Percentiles rank a stretch among this genome's conserved stretches.
Conservation (phyloP, 1,140 invertebrate genomes). For the Drosophila simulans region DNA sequence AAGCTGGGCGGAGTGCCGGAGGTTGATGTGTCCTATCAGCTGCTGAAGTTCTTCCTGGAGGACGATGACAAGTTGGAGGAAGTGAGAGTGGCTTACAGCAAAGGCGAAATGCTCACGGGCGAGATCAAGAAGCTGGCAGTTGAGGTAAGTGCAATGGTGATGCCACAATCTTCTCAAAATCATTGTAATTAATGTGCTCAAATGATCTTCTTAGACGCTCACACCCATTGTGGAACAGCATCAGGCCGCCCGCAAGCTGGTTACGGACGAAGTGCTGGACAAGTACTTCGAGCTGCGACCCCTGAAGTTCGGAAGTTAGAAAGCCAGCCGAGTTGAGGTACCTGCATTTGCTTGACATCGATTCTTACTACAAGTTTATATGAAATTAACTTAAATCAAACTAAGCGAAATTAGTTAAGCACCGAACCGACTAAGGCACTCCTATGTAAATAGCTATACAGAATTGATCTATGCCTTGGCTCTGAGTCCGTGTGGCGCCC, state of each 20-base stretch:
- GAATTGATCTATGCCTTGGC: constrained; percentile 58
- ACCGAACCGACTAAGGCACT: constrained; percentile 15
- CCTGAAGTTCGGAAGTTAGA: constrained; percentile 86
- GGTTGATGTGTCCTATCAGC: constrained; percentile 98
- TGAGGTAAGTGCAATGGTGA: constrained; percentile 75
- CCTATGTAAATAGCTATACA: constrained; percentile 53
- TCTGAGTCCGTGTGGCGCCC: constrained; percentile 49
- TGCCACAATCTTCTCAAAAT: no score
- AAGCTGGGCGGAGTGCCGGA: constrained; percentile 97
- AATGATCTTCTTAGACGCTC: constrained; percentile 72
- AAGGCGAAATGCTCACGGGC: constrained; percentile 96
- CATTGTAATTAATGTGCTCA: background rate
- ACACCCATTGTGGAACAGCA: constrained; percentile 91
- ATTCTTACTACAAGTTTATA: constrained; percentile 16
- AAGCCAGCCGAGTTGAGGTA: background rate
- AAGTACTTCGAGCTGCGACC: constrained; percentile 94
- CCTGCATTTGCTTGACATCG: constrained; percentile 35
- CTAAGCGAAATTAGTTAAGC: constrained; percentile 21
- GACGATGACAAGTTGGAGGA: constrained; percentile 95
- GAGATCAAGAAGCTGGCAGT: constrained; percentile 97
- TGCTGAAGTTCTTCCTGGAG: constrained; percentile 97
- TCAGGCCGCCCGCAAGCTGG: constrained; percentile 91
- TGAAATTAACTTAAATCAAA: constrained; percentile 18
- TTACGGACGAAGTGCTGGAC: constrained; percentile 94
- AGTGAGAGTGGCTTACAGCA: constrained; percentile 93